Evolutionary conservation across 2,888 invertebrate species (phyloP).

Genomic region (Troilus luridus): DNA sequence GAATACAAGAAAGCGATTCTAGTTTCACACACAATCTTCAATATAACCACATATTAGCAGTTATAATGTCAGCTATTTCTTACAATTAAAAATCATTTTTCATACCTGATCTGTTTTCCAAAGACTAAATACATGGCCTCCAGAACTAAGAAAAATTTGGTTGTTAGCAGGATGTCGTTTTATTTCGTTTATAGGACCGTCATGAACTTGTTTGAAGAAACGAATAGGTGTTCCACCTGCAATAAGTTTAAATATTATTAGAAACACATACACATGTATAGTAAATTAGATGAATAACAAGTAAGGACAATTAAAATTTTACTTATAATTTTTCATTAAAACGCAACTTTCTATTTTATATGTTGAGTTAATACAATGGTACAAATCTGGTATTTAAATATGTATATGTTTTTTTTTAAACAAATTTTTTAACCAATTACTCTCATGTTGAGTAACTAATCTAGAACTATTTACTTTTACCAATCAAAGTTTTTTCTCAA

Average conservation of each 20-base stretch:
- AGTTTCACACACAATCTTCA: not conserved
- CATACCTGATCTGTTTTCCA: conserved; percentile 64
- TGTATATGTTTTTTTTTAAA: too few species aligned
- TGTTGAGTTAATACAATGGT: too few species aligned
- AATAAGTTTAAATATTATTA: not conserved
- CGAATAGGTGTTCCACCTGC: conserved; percentile 49
- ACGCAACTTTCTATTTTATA: too few species aligned
- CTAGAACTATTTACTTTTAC: too few species aligned
- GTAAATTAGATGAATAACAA: too few species aligned
- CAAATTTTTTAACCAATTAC: too few species aligned
- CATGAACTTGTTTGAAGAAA: conserved; percentile 64
- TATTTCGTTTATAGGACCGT: conserved; percentile 65
- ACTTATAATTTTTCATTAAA: too few species aligned
- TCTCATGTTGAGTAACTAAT: too few species aligned
- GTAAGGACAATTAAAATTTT: too few species aligned
- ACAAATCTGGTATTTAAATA: too few species aligned
- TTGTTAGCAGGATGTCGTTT: conserved; percentile 63
- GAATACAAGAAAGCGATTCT: not conserved
- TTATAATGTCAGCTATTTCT: not conserved
- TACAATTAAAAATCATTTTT: not conserved
- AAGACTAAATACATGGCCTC: conserved; percentile 66
- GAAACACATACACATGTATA: too few species aligned
- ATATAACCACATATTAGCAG: not conserved
- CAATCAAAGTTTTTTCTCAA: too few species aligned
- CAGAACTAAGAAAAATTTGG: conserved; percentile 64